phyloP scores from a whole-genome alignment of 2,113 vertebrate genomes.

The Elgaria multicarinata region DNA sequence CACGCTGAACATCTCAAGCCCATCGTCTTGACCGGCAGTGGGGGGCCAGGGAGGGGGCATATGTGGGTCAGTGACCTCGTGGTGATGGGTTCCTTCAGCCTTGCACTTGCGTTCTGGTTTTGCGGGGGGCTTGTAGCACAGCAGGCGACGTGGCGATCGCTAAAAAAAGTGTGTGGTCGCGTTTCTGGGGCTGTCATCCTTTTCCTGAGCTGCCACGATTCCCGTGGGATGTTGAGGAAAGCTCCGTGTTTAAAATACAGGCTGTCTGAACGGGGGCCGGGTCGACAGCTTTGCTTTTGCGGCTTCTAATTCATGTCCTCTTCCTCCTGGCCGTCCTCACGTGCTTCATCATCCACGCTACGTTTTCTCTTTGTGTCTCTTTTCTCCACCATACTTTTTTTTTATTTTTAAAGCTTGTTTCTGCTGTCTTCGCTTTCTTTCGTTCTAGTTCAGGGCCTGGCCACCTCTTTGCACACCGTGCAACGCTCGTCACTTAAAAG shows the following conservation, averaged over 20 bases:
- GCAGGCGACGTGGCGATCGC: background rate
- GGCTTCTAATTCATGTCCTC: accelerated
- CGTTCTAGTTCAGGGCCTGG: background rate
- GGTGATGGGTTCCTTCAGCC: background rate
- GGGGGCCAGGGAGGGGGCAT: background rate
- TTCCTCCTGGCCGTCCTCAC: background rate
- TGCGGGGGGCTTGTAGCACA: background rate
- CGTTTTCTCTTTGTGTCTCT: no score
- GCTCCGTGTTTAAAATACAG: background rate
- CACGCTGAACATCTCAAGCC: background rate
- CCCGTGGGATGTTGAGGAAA: background rate
- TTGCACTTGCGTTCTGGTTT: background rate
- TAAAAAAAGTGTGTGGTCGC: background rate
- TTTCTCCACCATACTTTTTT: no score
- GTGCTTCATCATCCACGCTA: background rate
- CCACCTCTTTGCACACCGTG: no score
- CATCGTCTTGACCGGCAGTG: background rate
- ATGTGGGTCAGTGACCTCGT: background rate
- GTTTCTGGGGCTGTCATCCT: no score
- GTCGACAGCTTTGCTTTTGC: background rate
- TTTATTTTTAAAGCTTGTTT: no score
- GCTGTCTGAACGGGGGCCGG: background rate
- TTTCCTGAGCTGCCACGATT: no score
- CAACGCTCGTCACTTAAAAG: background rate
- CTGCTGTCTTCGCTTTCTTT: no score